A percentile compares a stretch with the other conserved stretches of the same genome.
These are phyloP conservation scores for Papilio polyxenes DNA, from an alignment of 1,140 invertebrate genomes.

Conservation along the genomic window DNA sequence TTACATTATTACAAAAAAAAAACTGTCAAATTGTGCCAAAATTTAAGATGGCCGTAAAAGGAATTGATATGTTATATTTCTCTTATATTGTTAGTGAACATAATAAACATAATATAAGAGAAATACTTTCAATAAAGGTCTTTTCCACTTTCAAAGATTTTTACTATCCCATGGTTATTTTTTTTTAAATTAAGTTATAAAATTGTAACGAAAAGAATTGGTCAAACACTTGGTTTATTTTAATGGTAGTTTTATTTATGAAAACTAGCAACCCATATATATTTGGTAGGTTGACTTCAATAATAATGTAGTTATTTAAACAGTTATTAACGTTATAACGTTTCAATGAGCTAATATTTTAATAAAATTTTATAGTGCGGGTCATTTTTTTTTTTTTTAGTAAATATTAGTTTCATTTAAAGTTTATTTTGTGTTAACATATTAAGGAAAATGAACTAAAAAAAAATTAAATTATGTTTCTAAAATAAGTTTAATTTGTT, in stretches of 20 bases:
- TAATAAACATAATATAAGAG: too few species aligned
- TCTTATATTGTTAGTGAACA: too few species aligned
- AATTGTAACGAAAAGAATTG: too few species aligned
- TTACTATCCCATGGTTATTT: too few species aligned
- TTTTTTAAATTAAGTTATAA: too few species aligned
- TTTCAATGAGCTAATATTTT: background rate
- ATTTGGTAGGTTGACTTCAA: background rate
- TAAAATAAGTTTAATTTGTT: background rate
- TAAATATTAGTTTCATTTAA: background rate
- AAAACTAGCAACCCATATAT: background rate
- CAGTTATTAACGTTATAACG: constrained; percentile 13
- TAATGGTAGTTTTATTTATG: background rate
- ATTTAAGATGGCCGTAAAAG: background rate
- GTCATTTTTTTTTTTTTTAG: constrained; percentile 8
- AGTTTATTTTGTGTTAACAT: constrained; percentile 6
- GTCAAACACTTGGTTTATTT: too few species aligned
- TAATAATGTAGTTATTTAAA: background rate
- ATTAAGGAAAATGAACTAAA: constrained; percentile 9
- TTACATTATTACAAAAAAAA: background rate
- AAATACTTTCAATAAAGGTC: too few species aligned
- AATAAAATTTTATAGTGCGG: background rate
- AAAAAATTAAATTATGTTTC: background rate
- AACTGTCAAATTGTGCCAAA: background rate
- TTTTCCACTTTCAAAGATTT: background rate
- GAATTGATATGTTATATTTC: too few species aligned